A percentile compares a stretch with the other conserved stretches of the same genome.
These are phyloP conservation scores for Microhierax caerulescens DNA, from an alignment of 2,797 vertebrate genomes.

Conservation along the genomic window DNA sequence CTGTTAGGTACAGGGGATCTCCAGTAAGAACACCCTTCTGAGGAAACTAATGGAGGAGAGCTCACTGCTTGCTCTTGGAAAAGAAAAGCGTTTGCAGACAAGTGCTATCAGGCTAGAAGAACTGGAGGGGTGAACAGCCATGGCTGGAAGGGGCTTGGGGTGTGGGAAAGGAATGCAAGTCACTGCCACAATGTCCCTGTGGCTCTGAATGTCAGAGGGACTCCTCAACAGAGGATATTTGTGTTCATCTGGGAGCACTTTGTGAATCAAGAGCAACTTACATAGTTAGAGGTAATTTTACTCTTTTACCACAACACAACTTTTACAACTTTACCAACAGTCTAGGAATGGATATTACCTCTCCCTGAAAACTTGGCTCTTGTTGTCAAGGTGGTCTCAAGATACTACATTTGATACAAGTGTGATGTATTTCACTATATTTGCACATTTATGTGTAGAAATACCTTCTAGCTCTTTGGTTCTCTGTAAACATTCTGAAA, in stretches of 20 bases:
- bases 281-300: not conserved
- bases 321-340: not conserved
- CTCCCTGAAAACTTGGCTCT: not conserved
- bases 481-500: not conserved
- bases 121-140: not conserved
- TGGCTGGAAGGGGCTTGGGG: not conserved
- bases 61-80: not conserved
- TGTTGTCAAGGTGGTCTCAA: not conserved
- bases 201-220: not conserved
- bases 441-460: not conserved
- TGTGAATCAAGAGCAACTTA: not conserved
- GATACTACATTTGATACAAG: not conserved
- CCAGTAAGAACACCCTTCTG: not conserved
- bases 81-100: not conserved
- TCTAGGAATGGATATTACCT: not conserved
- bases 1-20: not conserved
- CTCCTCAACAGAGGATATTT: fast-evolving
- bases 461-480: not conserved
- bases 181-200: not conserved
- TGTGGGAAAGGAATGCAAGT: not conserved
- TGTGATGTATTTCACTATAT: not conserved
- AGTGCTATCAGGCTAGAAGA: not conserved
- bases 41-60: not conserved
- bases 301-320: too few species aligned
- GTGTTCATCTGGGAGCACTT: not conserved